Percentiles rank a stretch among this genome's conserved stretches.
Evolutionary conservation across 1,140 invertebrate genomes (phyloP).

Genomic region (Dinoponera quadriceps): DNA sequence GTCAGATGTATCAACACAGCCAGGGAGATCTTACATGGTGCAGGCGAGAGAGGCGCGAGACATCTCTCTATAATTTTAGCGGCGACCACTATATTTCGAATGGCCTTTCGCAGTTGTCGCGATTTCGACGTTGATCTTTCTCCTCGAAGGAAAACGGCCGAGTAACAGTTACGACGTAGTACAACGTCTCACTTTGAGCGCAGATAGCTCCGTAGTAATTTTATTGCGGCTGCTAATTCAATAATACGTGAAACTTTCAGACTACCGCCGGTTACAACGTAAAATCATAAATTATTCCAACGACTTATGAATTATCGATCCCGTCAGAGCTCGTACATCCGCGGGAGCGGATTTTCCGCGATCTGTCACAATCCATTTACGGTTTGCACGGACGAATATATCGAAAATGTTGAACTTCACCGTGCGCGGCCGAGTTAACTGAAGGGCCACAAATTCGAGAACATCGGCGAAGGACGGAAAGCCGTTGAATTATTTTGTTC

Average conservation of each 20-base stretch:
- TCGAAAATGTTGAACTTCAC: constrained; percentile 23
- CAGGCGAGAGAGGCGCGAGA: too few relatives aligned
- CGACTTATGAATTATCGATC: constrained; percentile 12
- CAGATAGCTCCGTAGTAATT: not conserved
- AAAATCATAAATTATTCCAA: constrained; percentile 66
- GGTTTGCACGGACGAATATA: not conserved
- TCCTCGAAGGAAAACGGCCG: not conserved
- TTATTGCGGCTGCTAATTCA: not conserved
- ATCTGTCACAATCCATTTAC: constrained; percentile 39
- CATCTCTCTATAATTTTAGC: too few relatives aligned
- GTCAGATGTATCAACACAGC: not conserved
- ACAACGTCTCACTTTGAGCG: not conserved
- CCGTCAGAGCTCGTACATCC: not conserved
- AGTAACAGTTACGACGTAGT: not conserved
- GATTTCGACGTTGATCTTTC: not conserved
- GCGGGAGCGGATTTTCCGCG: not conserved
- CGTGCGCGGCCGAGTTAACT: constrained; percentile 19
- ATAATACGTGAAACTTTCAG: not conserved
- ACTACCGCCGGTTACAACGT: constrained; percentile 8
- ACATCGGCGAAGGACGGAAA: constrained; percentile 16
- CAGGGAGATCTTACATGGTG: not conserved
- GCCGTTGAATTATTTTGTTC: constrained; percentile 23
- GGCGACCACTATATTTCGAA: too few relatives aligned
- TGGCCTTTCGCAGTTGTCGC: too few relatives aligned
- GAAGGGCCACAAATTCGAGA: constrained; percentile 13